These are phyloP conservation scores for Pogonus chalceus DNA, from an alignment of 1,140 invertebrate genomes.

Conservation along the genomic window DNA sequence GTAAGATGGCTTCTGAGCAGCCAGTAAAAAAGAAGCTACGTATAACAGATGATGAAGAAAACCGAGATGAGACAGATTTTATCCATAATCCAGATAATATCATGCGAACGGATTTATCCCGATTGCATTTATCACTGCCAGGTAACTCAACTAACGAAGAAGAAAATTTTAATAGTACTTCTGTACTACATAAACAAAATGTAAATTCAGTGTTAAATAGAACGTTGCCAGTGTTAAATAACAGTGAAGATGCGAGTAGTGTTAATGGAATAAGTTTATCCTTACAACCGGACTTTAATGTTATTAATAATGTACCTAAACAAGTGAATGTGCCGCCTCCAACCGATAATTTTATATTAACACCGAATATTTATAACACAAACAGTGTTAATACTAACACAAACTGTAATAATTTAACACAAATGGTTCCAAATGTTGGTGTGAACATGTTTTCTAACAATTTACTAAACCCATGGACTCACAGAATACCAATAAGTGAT, in stretches of 20 bases:
- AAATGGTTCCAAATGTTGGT: not conserved
- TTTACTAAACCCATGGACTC: not conserved
- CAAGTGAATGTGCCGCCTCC: not conserved
- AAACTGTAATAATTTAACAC: not conserved
- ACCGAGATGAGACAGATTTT: constrained; percentile 43
- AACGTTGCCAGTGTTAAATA: constrained; percentile 17
- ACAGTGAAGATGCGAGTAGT: not conserved
- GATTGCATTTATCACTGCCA: constrained; percentile 29
- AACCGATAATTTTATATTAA: not conserved
- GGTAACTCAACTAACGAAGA: constrained; percentile 9
- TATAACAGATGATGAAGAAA: constrained; percentile 44
- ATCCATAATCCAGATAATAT: constrained; percentile 26
- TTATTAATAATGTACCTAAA: not conserved
- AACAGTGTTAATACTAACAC: not conserved
- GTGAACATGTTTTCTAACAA: too few species aligned
- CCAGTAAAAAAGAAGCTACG: constrained; percentile 66
- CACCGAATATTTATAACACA: not conserved
- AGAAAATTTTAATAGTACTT: constrained; percentile 8
- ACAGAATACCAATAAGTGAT: not conserved
- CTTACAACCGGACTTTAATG: not conserved
- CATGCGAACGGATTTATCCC: constrained; percentile 22
- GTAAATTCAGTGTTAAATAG: constrained; percentile 21
- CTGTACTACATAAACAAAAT: constrained; percentile 11
- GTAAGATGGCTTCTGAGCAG: constrained; percentile 52
- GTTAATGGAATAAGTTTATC: not conserved